These are phyloP conservation scores for Phoenicopterus ruber DNA, from an alignment of 2,113 vertebrate species.

Conservation along the genomic window DNA sequence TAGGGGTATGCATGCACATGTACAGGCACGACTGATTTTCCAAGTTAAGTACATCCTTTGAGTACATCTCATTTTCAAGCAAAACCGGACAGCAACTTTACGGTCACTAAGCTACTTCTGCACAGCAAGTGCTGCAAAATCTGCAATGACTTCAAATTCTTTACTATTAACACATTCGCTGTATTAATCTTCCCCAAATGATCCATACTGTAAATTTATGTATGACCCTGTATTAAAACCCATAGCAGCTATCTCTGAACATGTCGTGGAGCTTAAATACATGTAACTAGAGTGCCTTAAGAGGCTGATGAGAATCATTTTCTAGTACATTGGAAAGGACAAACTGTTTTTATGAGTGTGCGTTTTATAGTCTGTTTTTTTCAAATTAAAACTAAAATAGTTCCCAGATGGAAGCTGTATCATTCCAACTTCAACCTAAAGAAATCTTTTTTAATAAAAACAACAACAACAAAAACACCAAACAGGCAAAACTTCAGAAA, in stretches of 20 bases:
- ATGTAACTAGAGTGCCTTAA: background rate
- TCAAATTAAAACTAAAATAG: background rate
- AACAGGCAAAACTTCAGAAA: background rate
- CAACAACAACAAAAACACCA: no score
- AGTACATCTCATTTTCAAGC: background rate
- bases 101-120: background rate
- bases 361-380: conserved; percentile 34
- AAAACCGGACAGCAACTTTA: background rate
- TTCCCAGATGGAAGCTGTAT: conserved; percentile 14
- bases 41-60: fast-evolving
- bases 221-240: background rate
- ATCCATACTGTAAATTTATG: conserved; percentile 23
- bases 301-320: conserved; percentile 24
- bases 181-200: conserved; percentile 6
- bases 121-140: background rate
- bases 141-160: background rate
- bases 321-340: background rate
- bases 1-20: fast-evolving
- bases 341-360: background rate
- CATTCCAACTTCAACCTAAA: background rate
- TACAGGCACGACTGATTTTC: background rate
- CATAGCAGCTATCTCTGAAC: background rate
- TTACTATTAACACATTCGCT: background rate
- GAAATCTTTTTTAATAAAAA: no score
- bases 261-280: background rate